These are phyloP conservation scores for Centruroides sculpturatus DNA, from an alignment of 1,140 invertebrate genomes.

Conservation along the genomic window DNA sequence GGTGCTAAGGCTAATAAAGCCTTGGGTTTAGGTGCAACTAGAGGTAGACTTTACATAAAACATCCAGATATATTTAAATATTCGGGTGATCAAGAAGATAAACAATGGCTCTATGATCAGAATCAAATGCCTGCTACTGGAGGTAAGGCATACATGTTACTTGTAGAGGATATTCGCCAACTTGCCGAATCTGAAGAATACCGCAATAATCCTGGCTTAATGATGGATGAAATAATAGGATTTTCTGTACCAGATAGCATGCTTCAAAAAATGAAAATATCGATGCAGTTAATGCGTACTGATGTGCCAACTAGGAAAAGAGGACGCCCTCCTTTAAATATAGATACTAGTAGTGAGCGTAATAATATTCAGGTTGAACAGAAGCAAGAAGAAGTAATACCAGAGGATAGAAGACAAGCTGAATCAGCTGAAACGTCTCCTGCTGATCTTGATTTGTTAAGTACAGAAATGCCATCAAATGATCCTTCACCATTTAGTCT, in stretches of 20 bases:
- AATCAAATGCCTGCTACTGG: conserved; percentile 58
- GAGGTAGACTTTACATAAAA: conserved; percentile 56
- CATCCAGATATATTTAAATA: conserved; percentile 61
- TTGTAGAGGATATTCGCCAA: conserved; percentile 64
- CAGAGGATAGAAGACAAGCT: conserved; percentile 10
- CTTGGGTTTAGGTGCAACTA: conserved; percentile 54
- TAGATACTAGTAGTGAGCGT: background rate
- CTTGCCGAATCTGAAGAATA: conserved; percentile 54
- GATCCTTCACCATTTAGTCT: conserved; percentile 14
- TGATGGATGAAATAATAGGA: conserved; percentile 48
- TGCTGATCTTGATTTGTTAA: conserved; percentile 14
- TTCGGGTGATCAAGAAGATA: conserved; percentile 62
- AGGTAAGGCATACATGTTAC: conserved; percentile 60
- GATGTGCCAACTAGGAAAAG: conserved; percentile 19
- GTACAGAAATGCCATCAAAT: conserved; percentile 9
- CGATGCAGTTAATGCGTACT: conserved; percentile 29
- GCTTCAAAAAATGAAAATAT: conserved; percentile 45
- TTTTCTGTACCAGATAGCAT: conserved; percentile 57
- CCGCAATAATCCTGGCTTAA: conserved; percentile 44
- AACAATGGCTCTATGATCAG: conserved; percentile 61
- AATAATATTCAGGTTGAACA: background rate
- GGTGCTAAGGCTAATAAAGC: conserved; percentile 50
- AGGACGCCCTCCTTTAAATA: conserved; percentile 1
- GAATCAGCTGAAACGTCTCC: conserved; percentile 9
- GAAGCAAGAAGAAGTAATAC: conserved; percentile 7